Base-by-base conservation (phyloP, 2,888 invertebrate species). In the Keiferia lycopersicella region DNA sequence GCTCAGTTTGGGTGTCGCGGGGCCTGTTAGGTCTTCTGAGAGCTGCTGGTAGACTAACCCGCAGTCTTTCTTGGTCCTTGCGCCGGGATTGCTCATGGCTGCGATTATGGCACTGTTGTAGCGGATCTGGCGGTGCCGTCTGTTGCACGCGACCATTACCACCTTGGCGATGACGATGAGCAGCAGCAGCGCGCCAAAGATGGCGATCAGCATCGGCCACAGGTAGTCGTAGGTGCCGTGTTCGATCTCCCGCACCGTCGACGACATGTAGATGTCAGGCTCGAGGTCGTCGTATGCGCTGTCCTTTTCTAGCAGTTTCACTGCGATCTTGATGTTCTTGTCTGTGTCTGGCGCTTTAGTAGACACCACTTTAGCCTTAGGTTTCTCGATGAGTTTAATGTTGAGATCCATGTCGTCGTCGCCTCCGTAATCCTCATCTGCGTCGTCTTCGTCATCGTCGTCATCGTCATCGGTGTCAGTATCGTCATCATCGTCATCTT, bases 1-100 rank as follows among this genome's bases (percentile, higher is more conserved):
- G 85, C 92, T 94, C 67, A 94, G 88, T 81, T 94, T 95, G 60
- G 96, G 95, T 75, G 95, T 94, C 77, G 93, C 89, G 4, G 94
- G 94, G 59, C 94, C 94, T 12, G 93, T 92, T 70, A 96, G 93
- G 72, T 96, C 96, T 82, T 96, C 96, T 12, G 96, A 95, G 63
- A 96, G 87, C 70, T 95, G 96, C 77, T 95, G 95, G 85, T 96
- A 96, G 20, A 96, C 95, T 66, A 96, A 92, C 2, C 95, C 95
- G 73, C 95, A 95, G 81, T 95, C 95, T 76, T 94, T 95, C 89
- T 94, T 95, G 51, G 93, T 90, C 67, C 91, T 91, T 16, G 86
- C 80, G 18, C 86, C 80, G 68, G 88, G 86, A 68, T 93, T 88
- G 73, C 91, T 92, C 92, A 93, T 91, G 64, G 90, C 91, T 39